Percentiles rank a stretch among this genome's conserved stretches.
Evolutionary conservation across 2,797 vertebrate species (phyloP).

Genomic region (Toxotes lorentzi): DNA sequence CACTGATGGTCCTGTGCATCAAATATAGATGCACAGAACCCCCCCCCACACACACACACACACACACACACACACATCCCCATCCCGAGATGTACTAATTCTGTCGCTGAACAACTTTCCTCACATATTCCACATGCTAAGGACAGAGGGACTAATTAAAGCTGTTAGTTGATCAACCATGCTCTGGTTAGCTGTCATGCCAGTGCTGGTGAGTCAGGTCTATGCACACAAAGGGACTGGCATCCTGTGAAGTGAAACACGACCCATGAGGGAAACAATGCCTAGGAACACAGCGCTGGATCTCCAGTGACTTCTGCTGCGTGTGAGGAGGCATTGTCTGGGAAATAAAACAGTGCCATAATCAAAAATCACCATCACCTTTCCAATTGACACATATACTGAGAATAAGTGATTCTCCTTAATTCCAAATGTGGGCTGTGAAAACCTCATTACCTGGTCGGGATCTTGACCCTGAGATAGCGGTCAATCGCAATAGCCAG

Average conservation of each 20-base stretch:
- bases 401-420: background rate
- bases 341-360: background rate
- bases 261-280: conserved; percentile 45
- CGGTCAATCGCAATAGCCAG: conserved; percentile 97
- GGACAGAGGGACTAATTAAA: conserved; percentile 40
- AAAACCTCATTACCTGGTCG: conserved; percentile 89
- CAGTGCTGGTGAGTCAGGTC: conserved; percentile 22
- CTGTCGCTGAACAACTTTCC: background rate
- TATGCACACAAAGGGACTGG: conserved; percentile 26
- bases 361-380: background rate
- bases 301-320: conserved; percentile 9
- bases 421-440: no score
- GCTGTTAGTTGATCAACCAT: conserved; percentile 37
- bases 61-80: no score
- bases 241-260: conserved; percentile 45
- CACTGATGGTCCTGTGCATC: background rate
- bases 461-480: conserved; percentile 97
- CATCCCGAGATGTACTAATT: background rate
- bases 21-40: conserved; percentile 18
- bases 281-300: conserved; percentile 9
- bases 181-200: conserved; percentile 53
- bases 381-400: background rate
- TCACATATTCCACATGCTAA: conserved; percentile 5
- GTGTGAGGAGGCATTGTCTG: background rate
- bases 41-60: no score